phyloP scores from a whole-genome alignment of 2,888 invertebrate genomes.

The Lochmaea capreae region DNA sequence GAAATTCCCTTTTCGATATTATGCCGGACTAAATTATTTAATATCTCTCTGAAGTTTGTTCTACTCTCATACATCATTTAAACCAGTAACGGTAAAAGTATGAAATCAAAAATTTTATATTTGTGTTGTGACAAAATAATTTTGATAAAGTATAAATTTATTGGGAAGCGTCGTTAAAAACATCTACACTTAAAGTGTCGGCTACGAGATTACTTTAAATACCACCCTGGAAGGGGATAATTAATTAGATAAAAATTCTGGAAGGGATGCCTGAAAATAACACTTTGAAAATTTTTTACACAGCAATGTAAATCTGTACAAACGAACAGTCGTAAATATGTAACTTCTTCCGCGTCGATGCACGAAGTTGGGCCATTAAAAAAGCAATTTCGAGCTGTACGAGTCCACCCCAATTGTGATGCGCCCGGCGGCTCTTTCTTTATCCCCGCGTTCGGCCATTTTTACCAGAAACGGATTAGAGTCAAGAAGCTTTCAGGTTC shows the following conservation, averaged over 20 bases:
- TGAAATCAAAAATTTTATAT: too few relatives aligned
- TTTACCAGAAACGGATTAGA: slow-evolving; percentile 1
- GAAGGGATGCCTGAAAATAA: slow-evolving; percentile 20
- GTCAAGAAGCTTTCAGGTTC: neutral
- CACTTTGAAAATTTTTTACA: slow-evolving; percentile 42
- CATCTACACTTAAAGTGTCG: neutral
- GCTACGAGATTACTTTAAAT: neutral
- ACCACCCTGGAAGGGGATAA: neutral
- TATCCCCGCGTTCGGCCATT: slow-evolving; percentile 1
- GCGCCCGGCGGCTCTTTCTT: slow-evolving; percentile 17
- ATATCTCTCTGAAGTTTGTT: too few relatives aligned
- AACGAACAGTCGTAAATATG: slow-evolving; percentile 26
- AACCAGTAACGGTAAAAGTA: too few relatives aligned
- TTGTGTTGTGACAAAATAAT: too few relatives aligned
- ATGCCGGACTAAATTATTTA: too few relatives aligned
- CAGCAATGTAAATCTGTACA: slow-evolving; percentile 22
- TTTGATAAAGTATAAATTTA: too few relatives aligned
- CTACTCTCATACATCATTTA: too few relatives aligned
- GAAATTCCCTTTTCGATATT: too few relatives aligned
- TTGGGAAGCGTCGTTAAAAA: too few relatives aligned
- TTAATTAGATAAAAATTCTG: neutral
- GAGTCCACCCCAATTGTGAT: slow-evolving; percentile 25
- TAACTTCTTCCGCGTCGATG: slow-evolving; percentile 26
- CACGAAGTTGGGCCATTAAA: slow-evolving; percentile 33
- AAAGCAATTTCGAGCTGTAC: slow-evolving; percentile 34